Percentiles rank a stretch among this genome's conserved stretches.
Conservation (phyloP, 2,888 invertebrate species). For the Gastrophysa polygoni region DNA sequence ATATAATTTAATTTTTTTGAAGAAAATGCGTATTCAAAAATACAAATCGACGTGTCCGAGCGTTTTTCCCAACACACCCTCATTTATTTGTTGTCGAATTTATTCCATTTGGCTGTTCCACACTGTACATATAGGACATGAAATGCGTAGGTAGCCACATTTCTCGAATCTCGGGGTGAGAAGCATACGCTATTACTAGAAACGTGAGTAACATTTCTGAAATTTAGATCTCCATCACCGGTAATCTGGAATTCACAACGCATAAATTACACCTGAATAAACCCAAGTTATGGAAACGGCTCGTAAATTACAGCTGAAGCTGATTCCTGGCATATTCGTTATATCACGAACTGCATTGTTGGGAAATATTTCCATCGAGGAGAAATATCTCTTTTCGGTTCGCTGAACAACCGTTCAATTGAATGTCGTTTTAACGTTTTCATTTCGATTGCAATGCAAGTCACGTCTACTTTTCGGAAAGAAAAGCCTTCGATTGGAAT, state of each 20-base stretch:
- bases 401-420: constrained; percentile 1
- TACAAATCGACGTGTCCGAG: no score
- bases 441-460: not conserved
- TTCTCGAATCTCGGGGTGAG: not conserved
- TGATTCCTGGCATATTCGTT: not conserved
- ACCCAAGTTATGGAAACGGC: constrained; percentile 30
- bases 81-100: no score
- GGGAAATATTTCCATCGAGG: constrained; percentile 18
- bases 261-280: constrained; percentile 40
- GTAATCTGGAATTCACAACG: constrained; percentile 35
- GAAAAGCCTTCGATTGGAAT: not conserved
- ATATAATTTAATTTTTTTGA: no score
- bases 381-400: constrained; percentile 32
- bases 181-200: not conserved
- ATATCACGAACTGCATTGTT: constrained; percentile 23
- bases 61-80: no score
- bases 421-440: not conserved
- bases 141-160: not conserved
- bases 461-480: not conserved
- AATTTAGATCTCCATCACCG: constrained; percentile 16
- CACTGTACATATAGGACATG: no score
- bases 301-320: constrained; percentile 35
- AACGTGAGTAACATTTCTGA: constrained; percentile 1
- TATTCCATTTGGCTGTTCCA: no score
- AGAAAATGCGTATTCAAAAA: no score